phyloP scores from a whole-genome alignment of 1,140 invertebrate species.

The Drosophila rufa region DNA sequence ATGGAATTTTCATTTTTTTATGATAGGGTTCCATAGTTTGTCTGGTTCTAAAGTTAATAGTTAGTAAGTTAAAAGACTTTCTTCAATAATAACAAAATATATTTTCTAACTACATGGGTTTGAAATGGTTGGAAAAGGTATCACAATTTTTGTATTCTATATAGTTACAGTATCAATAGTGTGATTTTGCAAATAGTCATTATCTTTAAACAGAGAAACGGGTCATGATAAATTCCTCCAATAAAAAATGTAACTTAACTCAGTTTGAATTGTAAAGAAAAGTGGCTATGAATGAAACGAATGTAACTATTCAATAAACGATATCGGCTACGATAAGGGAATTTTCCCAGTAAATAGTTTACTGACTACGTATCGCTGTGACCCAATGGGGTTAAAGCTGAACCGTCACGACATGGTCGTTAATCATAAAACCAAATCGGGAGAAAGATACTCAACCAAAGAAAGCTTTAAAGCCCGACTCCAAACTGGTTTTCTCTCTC shows the following conservation, averaged over 20 bases:
- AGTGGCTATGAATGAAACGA: neutral
- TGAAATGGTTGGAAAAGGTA: neutral
- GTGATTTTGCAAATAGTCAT: too few relatives aligned
- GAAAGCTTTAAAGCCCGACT: slow-evolving; percentile 12
- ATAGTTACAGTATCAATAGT: too few relatives aligned
- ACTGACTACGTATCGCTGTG: neutral
- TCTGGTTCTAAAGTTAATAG: too few relatives aligned
- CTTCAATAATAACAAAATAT: neutral
- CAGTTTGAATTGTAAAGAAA: too few relatives aligned
- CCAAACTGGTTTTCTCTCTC: slow-evolving; percentile 30
- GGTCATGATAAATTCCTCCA: too few relatives aligned
- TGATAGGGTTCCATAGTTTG: neutral
- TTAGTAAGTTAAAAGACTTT: neutral
- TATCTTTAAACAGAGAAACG: too few relatives aligned
- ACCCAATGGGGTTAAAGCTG: neutral
- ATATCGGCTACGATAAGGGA: neutral
- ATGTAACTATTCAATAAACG: neutral
- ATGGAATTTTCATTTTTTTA: neutral
- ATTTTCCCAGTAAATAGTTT: neutral
- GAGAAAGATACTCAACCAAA: neutral
- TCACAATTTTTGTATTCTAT: too few relatives aligned
- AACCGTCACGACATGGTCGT: neutral
- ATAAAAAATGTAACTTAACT: too few relatives aligned
- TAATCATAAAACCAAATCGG: neutral
- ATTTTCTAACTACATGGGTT: too few relatives aligned